Evolutionary conservation across 2,888 invertebrate species (phyloP).

Genomic region (Ommatoiulus sabulosus): DNA sequence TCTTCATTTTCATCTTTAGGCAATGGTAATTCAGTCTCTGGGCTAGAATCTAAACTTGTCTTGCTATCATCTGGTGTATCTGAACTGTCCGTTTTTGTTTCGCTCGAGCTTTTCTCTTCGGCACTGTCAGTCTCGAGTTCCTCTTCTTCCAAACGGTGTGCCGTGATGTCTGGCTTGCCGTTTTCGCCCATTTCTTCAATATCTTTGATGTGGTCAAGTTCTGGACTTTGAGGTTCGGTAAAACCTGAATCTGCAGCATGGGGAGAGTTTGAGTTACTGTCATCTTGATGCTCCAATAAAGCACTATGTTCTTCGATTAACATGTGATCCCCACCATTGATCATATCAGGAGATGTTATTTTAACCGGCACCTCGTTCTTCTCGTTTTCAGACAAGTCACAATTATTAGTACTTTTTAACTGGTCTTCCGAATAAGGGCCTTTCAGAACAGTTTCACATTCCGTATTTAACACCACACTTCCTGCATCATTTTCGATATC

Average conservation of each 20-base stretch:
- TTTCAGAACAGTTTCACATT: not conserved
- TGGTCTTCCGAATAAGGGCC: not conserved
- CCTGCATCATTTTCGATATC: not conserved
- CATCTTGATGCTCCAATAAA: not conserved
- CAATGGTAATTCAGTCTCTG: constrained; percentile 29
- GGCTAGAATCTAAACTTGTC: constrained; percentile 47
- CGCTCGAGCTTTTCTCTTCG: constrained; percentile 51
- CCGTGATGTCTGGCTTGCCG: constrained; percentile 37
- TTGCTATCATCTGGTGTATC: constrained; percentile 8
- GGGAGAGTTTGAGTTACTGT: constrained; percentile 58
- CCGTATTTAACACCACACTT: not conserved
- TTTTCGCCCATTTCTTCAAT: constrained; percentile 56
- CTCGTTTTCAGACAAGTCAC: constrained; percentile 9
- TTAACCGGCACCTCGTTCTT: not conserved
- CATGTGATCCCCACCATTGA: not conserved
- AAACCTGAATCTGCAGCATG: constrained; percentile 59
- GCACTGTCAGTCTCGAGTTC: constrained; percentile 22
- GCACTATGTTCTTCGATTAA: not conserved
- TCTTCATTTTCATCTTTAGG: not conserved
- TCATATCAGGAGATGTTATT: not conserved
- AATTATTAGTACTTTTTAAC: not conserved
- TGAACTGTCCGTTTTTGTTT: not conserved
- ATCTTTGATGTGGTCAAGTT: constrained; percentile 59
- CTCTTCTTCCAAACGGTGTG: constrained; percentile 54
- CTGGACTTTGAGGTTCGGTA: constrained; percentile 59